These are phyloP conservation scores for Dryococelus australis DNA, from an alignment of 2,888 invertebrate species.

Conservation along the genomic window DNA sequence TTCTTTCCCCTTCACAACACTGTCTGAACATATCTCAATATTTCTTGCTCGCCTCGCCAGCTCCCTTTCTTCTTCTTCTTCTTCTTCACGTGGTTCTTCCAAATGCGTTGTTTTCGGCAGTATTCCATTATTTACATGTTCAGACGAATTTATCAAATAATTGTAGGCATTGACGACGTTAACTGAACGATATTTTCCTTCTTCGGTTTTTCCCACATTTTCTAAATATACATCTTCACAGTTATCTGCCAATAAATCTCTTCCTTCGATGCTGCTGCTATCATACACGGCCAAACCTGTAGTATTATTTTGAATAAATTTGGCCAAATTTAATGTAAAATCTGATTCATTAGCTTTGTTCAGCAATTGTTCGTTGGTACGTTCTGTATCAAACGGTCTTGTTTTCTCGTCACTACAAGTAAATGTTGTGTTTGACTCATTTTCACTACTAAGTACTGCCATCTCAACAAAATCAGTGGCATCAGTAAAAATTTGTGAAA, in stretches of 20 bases:
- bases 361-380: not conserved
- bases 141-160: not conserved
- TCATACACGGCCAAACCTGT: not conserved
- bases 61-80: not conserved
- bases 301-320: not conserved
- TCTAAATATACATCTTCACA: not conserved
- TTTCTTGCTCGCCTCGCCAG: not conserved
- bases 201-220: not conserved
- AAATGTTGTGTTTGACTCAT: not conserved
- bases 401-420: not conserved
- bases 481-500: not conserved
- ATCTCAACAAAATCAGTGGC: not conserved
- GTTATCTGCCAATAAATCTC: not conserved
- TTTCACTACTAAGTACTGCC: not conserved
- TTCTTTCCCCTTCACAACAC: not conserved
- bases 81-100: not conserved
- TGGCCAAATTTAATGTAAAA: not conserved
- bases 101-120: not conserved
- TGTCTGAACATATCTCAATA: not conserved
- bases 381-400: not conserved
- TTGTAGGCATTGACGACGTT: not conserved
- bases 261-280: not conserved
- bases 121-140: not conserved
- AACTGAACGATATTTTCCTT: not conserved
- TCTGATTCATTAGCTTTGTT: not conserved